phyloP scores from a whole-genome alignment of 2,113 vertebrate genomes.

The Macaca nemestrina region DNA sequence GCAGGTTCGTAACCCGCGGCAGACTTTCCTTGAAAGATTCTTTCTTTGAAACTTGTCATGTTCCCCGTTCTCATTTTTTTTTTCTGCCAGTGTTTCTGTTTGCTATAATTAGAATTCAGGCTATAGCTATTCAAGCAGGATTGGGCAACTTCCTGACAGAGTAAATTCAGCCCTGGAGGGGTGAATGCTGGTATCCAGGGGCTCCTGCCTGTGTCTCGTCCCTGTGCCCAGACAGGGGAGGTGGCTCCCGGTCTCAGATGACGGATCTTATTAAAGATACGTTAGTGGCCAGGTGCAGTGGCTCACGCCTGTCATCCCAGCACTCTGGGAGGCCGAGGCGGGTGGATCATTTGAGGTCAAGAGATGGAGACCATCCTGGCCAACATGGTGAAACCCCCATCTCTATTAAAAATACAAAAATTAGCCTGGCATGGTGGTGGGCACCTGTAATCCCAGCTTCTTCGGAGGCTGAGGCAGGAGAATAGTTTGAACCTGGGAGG shows the following conservation, averaged over 20 bases:
- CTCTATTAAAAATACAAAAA: too few species aligned
- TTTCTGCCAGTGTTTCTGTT: not conserved
- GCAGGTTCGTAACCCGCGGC: accelerated
- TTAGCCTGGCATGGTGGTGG: accelerated
- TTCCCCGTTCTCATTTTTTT: not conserved
- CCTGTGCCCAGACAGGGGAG: not conserved
- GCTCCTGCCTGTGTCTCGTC: too few species aligned
- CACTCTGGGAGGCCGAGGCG: too few species aligned
- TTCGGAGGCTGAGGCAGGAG: too few species aligned
- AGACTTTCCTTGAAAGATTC: too few species aligned
- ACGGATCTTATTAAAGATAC: too few species aligned
- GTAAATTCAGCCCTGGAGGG: accelerated
- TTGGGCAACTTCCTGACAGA: not conserved
- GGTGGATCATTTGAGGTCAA: too few species aligned
- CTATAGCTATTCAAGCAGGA: accelerated
- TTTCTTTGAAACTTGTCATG: not conserved
- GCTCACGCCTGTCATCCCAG: too few species aligned
- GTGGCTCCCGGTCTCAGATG: not conserved
- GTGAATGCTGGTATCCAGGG: accelerated
- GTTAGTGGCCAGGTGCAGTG: accelerated
- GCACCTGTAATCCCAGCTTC: too few species aligned
- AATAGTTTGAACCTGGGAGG: too few species aligned
- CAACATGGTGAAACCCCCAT: accelerated
- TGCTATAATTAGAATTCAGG: accelerated
- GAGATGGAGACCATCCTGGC: too few species aligned